A percentile compares a stretch with the other conserved stretches of the same genome.
These are phyloP conservation scores for Caenorhabditis wallacei DNA, from an alignment of 2,888 invertebrate species.

Conservation along the genomic window DNA sequence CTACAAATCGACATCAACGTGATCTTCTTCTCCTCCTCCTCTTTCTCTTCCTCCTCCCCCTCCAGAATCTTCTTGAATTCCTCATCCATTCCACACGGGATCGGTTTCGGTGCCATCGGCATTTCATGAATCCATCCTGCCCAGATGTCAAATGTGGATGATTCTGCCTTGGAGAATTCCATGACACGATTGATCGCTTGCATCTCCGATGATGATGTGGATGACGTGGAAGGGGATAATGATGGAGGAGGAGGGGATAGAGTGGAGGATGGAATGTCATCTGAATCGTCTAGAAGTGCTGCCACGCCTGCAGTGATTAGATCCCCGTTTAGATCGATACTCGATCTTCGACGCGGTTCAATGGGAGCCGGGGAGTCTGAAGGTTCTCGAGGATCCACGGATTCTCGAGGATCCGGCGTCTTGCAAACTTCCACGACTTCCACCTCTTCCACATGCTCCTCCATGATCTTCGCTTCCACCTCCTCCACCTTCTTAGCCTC, in stretches of 20 bases:
- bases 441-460: not conserved
- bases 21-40: not conserved
- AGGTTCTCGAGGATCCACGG: too few species aligned
- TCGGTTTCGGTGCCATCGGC: not conserved
- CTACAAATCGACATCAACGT: slow-evolving; percentile 27
- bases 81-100: not conserved
- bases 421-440: not conserved
- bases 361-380: not conserved
- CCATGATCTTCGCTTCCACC: not conserved
- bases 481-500: not conserved
- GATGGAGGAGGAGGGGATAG: not conserved
- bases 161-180: not conserved
- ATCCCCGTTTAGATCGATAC: slow-evolving; percentile 15
- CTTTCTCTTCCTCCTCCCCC: not conserved
- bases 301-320: slow-evolving; percentile 30
- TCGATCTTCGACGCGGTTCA: not conserved
- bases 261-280: too few species aligned
- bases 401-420: too few species aligned
- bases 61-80: slow-evolving; percentile 9
- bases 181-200: slow-evolving; percentile 33
- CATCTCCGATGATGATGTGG: too few species aligned
- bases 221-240: too few species aligned
- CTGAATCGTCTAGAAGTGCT: slow-evolving; percentile 17
- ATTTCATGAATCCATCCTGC: slow-evolving; percentile 17
- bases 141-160: slow-evolving; percentile 28